Evolutionary conservation across 2,113 vertebrate species (phyloP), one percentile per base, ranked within the genome.

Genomic region (Ellobius talpinus): DNA sequence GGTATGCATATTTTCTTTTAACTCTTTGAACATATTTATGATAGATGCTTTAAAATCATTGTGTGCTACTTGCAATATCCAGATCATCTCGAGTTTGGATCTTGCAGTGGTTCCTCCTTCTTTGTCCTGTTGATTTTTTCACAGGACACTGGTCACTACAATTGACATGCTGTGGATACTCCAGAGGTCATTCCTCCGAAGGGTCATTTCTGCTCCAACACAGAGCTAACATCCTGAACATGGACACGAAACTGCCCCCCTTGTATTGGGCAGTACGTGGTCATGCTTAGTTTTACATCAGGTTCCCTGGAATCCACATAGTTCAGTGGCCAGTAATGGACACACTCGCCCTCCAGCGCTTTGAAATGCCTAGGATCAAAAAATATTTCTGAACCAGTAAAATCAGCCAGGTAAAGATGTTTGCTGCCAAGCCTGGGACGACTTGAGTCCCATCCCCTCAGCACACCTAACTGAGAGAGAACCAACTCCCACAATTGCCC

Each of bases 1-100:
- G 78, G 55, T 73, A 39, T 29, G 13, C 17, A 89, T 66, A 65
- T 91, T 91, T 91, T 78, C 33, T 68, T 85, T 78, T 93, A 93
- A 91, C 76, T 66, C 39, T 55, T 79, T 84, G 45, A 84, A 88
- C 63, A 84, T 50, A 52, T 52, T n/a, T 78, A 81, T 45, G 17
- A 66, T 24, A 73, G 19, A 93, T n/a, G 21, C 10, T 91, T 88
- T 88, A 45, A 85, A 68, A 19, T 17, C 39, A 26, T 68, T 90
- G 29, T 42, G 58, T 93, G 29, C 36, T 87, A 94, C 68, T 7
- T 63, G 10, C 7, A 76, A 82, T 3, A 45, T 63, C 11, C 70
- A 68, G 23, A 42, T 74, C 39, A 39, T 68, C 50, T 92, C 68
- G 70, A 72, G 9, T 82, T 92, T 68, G 61, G 47, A 82, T 70